Evolutionary conservation across 2,113 vertebrate genomes (phyloP).

Genomic region (Gobio gobio): DNA sequence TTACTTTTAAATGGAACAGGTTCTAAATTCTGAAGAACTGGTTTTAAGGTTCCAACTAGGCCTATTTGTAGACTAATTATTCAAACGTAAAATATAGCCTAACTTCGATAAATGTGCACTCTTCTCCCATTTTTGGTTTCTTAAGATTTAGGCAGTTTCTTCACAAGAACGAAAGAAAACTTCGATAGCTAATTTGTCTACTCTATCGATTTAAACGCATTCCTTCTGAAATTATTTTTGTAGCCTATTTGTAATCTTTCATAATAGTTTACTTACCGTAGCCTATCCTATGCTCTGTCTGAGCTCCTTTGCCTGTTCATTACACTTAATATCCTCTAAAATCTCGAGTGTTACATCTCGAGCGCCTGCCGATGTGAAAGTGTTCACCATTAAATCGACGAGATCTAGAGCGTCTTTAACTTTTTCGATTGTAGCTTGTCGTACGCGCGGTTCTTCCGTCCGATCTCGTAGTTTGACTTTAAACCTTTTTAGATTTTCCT

Average conservation of each 20-base stretch:
- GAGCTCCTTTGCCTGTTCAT: not conserved
- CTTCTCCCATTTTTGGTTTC: too few species aligned
- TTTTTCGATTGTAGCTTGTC: not conserved
- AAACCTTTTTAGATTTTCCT: fast-evolving
- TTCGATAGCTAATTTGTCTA: too few species aligned
- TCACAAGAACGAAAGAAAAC: too few species aligned
- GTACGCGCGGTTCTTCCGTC: conserved; percentile 14
- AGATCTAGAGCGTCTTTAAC: fast-evolving
- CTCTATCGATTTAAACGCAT: too few species aligned
- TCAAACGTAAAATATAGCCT: too few species aligned
- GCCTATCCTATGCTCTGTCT: not conserved
- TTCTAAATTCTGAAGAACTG: too few species aligned
- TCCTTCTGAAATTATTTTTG: not conserved
- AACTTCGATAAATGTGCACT: too few species aligned
- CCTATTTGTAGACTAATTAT: too few species aligned
- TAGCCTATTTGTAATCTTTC: too few species aligned
- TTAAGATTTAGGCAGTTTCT: too few species aligned
- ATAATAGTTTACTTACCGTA: not conserved
- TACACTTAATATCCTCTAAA: not conserved
- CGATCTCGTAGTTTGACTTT: conserved; percentile 39
- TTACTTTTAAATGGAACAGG: too few species aligned
- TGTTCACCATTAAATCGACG: conserved; percentile 39
- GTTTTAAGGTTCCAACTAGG: too few species aligned
- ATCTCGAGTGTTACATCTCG: fast-evolving
- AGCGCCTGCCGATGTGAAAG: conserved; percentile 20